These are phyloP conservation scores for Nematolebias whitei DNA, from an alignment of 2,113 vertebrate species.

Conservation along the genomic window DNA sequence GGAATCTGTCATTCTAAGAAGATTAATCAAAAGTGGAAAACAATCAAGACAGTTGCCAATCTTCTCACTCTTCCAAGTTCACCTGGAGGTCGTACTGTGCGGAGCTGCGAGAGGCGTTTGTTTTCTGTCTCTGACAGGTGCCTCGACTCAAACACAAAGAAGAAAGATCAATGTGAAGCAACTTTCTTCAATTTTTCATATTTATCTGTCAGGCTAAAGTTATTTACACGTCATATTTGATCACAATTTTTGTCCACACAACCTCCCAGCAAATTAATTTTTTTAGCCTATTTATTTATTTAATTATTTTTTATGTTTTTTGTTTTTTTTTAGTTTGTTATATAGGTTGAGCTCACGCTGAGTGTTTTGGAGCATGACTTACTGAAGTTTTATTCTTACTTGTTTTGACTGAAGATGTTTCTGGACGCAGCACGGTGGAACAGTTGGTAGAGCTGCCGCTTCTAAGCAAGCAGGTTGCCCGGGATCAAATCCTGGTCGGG, in stretches of 20 bases:
- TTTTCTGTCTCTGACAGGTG: constrained; percentile 12
- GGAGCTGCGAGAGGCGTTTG: constrained; percentile 16
- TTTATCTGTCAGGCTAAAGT: constrained; percentile 13
- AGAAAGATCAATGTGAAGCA: constrained; percentile 8
- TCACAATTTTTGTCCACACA: constrained; percentile 19
- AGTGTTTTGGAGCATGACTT: background rate
- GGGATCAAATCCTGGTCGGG: too few relatives aligned
- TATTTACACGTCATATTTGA: constrained; percentile 36
- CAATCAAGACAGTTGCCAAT: background rate
- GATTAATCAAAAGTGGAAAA: background rate
- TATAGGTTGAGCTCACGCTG: background rate
- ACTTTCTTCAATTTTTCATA: constrained; percentile 11
- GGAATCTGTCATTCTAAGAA: background rate
- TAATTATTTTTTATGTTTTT: too few relatives aligned
- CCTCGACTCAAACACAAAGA: constrained; percentile 6
- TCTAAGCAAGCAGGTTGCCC: too few relatives aligned
- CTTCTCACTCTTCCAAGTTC: background rate
- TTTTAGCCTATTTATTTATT: too few relatives aligned
- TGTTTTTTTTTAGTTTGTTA: constrained; percentile 5
- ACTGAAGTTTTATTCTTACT: background rate
- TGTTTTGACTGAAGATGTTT: background rate
- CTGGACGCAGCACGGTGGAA: too few relatives aligned
- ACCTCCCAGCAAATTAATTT: too few relatives aligned
- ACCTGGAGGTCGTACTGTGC: constrained; percentile 1
- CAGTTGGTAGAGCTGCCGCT: too few relatives aligned